These are phyloP conservation scores for Tragelaphus scriptus DNA, from an alignment of 2,113 vertebrate genomes.

Conservation along the genomic window DNA sequence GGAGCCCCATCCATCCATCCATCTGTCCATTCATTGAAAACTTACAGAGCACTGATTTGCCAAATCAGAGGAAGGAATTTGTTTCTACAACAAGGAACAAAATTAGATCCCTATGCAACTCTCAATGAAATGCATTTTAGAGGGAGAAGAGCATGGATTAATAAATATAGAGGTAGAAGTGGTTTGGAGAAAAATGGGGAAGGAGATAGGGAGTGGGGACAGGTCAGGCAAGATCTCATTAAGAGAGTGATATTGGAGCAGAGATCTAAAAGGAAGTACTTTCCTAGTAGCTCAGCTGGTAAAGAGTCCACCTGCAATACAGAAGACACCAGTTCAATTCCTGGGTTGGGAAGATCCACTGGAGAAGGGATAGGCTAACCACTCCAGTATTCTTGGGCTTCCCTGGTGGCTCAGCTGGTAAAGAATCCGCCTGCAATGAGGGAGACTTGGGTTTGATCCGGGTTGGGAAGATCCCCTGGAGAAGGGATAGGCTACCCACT, in stretches of 20 bases:
- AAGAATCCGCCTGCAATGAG: rapidly evolving
- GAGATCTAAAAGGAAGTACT: background rate
- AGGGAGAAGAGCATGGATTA: background rate
- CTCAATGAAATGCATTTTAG: background rate
- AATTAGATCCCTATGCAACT: background rate
- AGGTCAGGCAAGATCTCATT: background rate
- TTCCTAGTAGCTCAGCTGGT: background rate
- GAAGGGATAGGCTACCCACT: background rate
- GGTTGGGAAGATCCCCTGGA: background rate
- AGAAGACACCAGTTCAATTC: background rate
- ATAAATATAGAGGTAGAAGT: background rate
- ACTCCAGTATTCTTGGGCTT: background rate
- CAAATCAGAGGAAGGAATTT: background rate
- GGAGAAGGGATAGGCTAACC: background rate
- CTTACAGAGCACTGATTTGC: background rate
- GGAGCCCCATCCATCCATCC: background rate
- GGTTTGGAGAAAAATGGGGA: background rate
- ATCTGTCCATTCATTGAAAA: background rate
- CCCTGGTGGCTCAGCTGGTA: background rate
- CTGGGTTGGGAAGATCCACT: background rate
- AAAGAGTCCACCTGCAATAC: background rate
- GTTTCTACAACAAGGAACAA: background rate
- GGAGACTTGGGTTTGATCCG: background rate
- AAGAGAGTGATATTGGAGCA: background rate
- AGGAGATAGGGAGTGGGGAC: background rate